Conservation (phyloP, 2,797 vertebrate species). For the Tamandua tetradactyla region DNA sequence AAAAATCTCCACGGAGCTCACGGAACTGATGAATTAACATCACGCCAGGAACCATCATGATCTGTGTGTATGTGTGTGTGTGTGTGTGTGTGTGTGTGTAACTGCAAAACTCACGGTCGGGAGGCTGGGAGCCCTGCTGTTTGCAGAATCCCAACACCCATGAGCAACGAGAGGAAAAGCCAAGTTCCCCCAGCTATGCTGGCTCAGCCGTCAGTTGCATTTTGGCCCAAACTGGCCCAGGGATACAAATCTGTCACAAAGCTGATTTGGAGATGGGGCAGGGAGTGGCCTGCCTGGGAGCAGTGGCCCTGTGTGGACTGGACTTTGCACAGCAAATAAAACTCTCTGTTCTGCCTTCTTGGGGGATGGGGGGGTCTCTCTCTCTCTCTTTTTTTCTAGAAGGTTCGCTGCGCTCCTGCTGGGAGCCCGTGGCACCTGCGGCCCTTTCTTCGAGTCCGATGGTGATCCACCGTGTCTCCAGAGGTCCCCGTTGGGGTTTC, state of each 20-base stretch:
- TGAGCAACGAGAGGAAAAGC: not conserved
- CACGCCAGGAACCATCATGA: not conserved
- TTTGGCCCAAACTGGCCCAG: not conserved
- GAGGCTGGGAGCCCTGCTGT: not conserved
- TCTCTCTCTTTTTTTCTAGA: not conserved
- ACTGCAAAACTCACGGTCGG: not conserved
- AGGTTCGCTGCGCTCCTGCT: rapidly evolving
- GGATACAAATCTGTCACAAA: not conserved
- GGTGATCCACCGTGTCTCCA: not conserved
- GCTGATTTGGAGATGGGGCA: rapidly evolving
- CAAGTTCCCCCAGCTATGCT: rapidly evolving
- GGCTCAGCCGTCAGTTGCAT: rapidly evolving
- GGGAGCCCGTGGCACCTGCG: not conserved
- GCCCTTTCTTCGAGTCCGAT: not conserved
- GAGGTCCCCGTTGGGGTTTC: not conserved
- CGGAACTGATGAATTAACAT: not conserved
- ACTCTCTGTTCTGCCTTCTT: rapidly evolving
- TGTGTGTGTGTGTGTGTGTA: not conserved
- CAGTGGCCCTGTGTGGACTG: rapidly evolving
- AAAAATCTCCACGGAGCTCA: not conserved
- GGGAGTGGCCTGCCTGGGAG: rapidly evolving
- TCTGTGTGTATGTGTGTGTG: too few relatives aligned
- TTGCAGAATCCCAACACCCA: not conserved
- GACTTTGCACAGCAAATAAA: not conserved
- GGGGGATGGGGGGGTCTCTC: not conserved